A percentile compares a stretch with the other conserved stretches of the same genome.
These are phyloP conservation scores for Aspiorhynchus laticeps DNA, from an alignment of 2,113 vertebrate genomes.

Conservation along the genomic window DNA sequence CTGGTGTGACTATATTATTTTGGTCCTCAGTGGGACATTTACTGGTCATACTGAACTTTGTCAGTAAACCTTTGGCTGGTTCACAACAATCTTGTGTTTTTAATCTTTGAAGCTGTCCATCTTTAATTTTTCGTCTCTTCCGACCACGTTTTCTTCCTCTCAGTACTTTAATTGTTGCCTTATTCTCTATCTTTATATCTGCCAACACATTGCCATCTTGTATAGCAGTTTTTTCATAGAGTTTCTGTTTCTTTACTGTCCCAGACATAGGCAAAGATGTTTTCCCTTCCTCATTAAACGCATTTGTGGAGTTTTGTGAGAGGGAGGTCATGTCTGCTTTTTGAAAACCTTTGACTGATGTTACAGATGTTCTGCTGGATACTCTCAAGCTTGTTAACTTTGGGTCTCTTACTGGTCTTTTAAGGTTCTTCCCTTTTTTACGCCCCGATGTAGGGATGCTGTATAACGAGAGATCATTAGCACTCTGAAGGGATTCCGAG, in stretches of 20 bases:
- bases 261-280: neutral
- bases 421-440: slow-evolving; percentile 15
- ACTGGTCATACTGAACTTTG: neutral
- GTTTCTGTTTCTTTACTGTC: neutral
- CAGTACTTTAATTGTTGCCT: neutral
- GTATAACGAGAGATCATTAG: neutral
- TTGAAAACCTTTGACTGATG: neutral
- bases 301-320: neutral
- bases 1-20: neutral
- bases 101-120: neutral
- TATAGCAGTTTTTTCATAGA: neutral
- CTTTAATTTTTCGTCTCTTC: neutral
- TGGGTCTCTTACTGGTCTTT: neutral
- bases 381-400: neutral
- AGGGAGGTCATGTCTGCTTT: neutral
- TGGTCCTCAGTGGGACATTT: neutral
- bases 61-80: neutral
- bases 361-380: neutral
- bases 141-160: neutral
- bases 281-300: neutral
- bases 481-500: neutral
- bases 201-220: neutral
- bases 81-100: slow-evolving; percentile 2
- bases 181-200: neutral
- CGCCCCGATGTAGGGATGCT: neutral